These are phyloP conservation scores for Centropyge bicolor DNA, from an alignment of 2,797 vertebrate species.

Conservation along the genomic window DNA sequence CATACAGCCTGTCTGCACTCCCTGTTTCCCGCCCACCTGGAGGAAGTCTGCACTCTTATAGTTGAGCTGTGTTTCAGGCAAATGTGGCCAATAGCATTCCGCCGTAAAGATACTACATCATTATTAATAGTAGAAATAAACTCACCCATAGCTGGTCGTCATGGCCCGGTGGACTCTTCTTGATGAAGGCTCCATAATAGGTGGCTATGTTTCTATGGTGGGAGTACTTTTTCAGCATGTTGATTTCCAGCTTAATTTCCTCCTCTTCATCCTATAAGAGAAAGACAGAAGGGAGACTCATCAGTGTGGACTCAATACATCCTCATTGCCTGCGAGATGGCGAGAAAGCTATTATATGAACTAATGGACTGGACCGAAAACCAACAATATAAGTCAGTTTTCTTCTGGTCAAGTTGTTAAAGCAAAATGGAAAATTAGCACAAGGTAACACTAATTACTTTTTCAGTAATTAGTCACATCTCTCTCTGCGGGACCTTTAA, in stretches of 20 bases:
- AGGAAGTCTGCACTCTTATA: no score
- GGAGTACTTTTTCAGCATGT: conserved; percentile 99
- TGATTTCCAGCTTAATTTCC: conserved; percentile 99
- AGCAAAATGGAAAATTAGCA: background rate
- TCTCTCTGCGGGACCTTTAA: background rate
- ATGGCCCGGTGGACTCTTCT: conserved; percentile 97
- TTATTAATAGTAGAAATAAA: background rate
- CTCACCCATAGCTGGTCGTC: conserved; percentile 98
- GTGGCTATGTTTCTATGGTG: conserved; percentile 99
- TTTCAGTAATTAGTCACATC: no score
- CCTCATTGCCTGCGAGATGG: background rate
- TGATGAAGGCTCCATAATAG: conserved; percentile 98
- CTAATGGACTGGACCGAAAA: conserved; percentile 11
- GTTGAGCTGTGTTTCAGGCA: background rate
- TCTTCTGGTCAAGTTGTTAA: background rate
- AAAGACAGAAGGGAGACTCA: background rate
- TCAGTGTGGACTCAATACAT: background rate
- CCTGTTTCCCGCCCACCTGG: no score
- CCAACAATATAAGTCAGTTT: background rate
- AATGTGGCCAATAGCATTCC: background rate
- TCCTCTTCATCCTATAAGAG: conserved; percentile 89
- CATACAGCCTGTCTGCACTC: no score
- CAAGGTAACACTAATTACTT: background rate
- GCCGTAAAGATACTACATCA: background rate
- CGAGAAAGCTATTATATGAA: conserved; percentile 4